Percentiles rank a stretch among this genome's conserved stretches.
These are phyloP conservation scores for Gambusia holbrooki DNA, from an alignment of 2,113 vertebrate species.

Conservation along the genomic window DNA sequence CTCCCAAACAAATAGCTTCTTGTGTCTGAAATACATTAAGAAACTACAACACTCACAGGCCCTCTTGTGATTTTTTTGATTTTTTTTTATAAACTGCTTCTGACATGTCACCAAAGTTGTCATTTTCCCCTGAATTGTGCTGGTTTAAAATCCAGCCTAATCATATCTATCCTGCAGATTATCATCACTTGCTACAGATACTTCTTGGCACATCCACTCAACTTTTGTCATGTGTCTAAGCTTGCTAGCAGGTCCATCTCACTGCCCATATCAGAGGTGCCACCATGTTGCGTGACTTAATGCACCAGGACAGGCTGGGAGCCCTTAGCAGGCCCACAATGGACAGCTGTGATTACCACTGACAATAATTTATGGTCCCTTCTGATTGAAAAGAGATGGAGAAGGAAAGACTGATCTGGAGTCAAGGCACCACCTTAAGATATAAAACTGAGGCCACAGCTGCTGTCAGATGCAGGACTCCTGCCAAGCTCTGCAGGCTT, in stretches of 20 bases:
- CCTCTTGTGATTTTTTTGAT: not conserved
- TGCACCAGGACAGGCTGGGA: conserved; percentile 67
- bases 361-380: conserved; percentile 79
- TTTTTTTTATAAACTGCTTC: not conserved
- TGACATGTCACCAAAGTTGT: conserved; percentile 1
- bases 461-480: conserved; percentile 66
- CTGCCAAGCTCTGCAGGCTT: conserved; percentile 71
- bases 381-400: conserved; percentile 75
- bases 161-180: conserved; percentile 31
- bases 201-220: conserved; percentile 45
- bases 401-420: conserved; percentile 57
- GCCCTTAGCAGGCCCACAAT: conserved; percentile 66
- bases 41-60: not conserved
- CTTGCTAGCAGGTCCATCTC: conserved; percentile 44
- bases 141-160: conserved; percentile 12
- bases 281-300: conserved; percentile 67
- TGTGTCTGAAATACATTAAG: not conserved
- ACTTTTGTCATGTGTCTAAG: conserved; percentile 48
- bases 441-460: conserved; percentile 75
- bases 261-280: conserved; percentile 55
- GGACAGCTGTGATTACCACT: conserved; percentile 78
- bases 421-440: conserved; percentile 77
- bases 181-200: conserved; percentile 54
- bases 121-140: not conserved
- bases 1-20: not conserved